phyloP scores from a whole-genome alignment of 1,140 invertebrate genomes.

The Halesus radiatus region DNA sequence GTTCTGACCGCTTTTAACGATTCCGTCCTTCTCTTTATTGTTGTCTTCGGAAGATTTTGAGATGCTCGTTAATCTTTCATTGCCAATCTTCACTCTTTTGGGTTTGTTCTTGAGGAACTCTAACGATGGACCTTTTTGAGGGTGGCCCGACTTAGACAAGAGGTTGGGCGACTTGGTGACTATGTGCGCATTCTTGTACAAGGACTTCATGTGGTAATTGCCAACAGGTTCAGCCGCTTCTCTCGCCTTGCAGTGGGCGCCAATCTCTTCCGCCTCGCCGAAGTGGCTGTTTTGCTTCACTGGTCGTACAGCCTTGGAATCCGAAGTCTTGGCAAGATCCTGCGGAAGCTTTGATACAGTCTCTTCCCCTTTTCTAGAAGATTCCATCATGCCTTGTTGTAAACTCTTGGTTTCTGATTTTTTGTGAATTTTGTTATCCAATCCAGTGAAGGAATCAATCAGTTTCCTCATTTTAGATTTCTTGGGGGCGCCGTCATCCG shows the following conservation, averaged over 20 bases:
- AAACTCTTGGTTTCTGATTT: conserved; percentile 65
- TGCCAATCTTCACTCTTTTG: conserved; percentile 24
- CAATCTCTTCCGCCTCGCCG: neutral
- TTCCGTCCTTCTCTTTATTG: too few relatives aligned
- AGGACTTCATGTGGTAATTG: conserved; percentile 67
- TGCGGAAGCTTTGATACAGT: neutral
- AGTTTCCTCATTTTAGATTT: conserved; percentile 68
- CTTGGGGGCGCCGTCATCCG: conserved; percentile 61
- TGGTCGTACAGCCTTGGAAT: neutral
- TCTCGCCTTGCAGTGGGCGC: conserved; percentile 13
- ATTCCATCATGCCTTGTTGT: conserved; percentile 30
- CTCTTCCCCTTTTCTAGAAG: too few relatives aligned
- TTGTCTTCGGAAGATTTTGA: too few relatives aligned
- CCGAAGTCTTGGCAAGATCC: conserved; percentile 18
- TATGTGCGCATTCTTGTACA: conserved; percentile 68
- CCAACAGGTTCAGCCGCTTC: conserved; percentile 59
- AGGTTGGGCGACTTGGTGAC: conserved; percentile 66
- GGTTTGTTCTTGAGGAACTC: conserved; percentile 63
- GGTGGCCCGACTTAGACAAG: conserved; percentile 59
- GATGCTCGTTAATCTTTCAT: too few relatives aligned
- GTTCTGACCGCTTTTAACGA: too few relatives aligned
- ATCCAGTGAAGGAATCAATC: conserved; percentile 60
- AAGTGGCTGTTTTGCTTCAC: conserved; percentile 40
- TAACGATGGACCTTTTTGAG: conserved; percentile 56
- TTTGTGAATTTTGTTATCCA: conserved; percentile 59